Evolutionary conservation across 2,113 vertebrate genomes (phyloP).

Genomic region (Phylloscopus trochilus): DNA sequence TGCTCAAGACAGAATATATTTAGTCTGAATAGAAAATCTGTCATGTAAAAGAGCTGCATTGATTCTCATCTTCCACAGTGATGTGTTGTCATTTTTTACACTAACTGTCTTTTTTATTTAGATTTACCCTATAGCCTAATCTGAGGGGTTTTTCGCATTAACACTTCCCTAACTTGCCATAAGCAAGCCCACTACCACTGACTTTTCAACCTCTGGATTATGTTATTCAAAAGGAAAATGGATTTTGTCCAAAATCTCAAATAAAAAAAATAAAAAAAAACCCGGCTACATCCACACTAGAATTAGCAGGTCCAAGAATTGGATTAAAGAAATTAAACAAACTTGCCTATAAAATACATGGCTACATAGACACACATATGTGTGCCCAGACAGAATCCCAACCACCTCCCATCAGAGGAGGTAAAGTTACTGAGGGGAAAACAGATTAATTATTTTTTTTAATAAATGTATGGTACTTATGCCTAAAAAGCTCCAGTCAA

Average conservation of each 20-base stretch:
- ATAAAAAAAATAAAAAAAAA: not conserved
- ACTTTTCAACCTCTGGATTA: not conserved
- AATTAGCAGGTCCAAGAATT: not conserved
- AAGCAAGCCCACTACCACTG: not conserved
- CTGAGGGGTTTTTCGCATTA: not conserved
- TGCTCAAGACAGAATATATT: constrained; percentile 56
- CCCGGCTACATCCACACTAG: not conserved
- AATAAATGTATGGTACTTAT: not conserved
- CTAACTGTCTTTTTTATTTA: constrained; percentile 58
- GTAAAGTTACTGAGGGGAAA: not conserved
- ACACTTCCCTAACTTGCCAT: constrained; percentile 4
- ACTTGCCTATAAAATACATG: not conserved
- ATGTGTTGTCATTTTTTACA: constrained; percentile 54
- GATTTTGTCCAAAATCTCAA: not conserved
- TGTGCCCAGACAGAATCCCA: not conserved
- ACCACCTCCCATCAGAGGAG: not conserved
- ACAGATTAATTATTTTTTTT: not conserved
- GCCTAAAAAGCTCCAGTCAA: not conserved
- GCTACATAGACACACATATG: accelerated
- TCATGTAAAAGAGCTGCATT: constrained; percentile 53
- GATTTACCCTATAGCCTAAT: constrained; percentile 30
- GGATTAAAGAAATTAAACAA: not conserved
- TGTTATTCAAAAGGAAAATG: not conserved
- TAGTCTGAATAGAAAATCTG: constrained; percentile 46
- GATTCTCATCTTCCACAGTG: constrained; percentile 43